phyloP scores from a whole-genome alignment of 2,888 invertebrate genomes.

The Microplitis deprimator region DNA sequence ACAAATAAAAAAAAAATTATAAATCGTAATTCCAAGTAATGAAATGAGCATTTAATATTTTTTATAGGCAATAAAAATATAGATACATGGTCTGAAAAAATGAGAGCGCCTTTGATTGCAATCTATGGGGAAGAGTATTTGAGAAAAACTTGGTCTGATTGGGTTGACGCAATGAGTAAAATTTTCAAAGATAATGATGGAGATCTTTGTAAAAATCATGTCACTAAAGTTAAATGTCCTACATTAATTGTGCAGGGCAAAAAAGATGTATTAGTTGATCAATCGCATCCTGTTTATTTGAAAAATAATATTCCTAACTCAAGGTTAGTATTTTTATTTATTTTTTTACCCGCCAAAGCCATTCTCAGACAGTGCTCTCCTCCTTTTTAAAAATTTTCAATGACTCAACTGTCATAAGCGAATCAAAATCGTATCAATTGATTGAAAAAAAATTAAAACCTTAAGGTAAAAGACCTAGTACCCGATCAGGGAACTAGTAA shows the following conservation, averaged over 20 bases:
- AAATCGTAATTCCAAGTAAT: conserved; percentile 10
- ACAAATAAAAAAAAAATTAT: conserved; percentile 15
- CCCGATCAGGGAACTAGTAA: too few relatives aligned
- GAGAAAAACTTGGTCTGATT: conserved; percentile 79
- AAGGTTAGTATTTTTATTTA: conserved; percentile 73
- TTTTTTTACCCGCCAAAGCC: background rate
- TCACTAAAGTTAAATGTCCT: conserved; percentile 80
- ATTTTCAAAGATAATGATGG: conserved; percentile 78
- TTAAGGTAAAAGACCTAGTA: too few relatives aligned
- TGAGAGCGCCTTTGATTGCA: conserved; percentile 81
- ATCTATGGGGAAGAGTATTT: conserved; percentile 84
- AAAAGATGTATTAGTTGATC: conserved; percentile 84
- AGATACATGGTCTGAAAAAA: conserved; percentile 83
- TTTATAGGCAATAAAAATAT: conserved; percentile 79
- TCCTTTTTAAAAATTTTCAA: too few relatives aligned
- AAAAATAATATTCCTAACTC: conserved; percentile 78
- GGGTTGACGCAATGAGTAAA: conserved; percentile 78
- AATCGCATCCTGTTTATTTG: conserved; percentile 82
- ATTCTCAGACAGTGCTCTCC: too few relatives aligned
- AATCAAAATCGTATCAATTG: too few relatives aligned
- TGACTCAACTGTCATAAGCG: too few relatives aligned
- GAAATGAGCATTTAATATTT: conserved; percentile 16
- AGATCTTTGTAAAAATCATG: conserved; percentile 79
- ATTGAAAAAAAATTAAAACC: too few relatives aligned
- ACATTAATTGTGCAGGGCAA: conserved; percentile 88